Base-by-base conservation (phyloP, 2,888 invertebrate genomes). In the Tetranychus piercei region DNA sequence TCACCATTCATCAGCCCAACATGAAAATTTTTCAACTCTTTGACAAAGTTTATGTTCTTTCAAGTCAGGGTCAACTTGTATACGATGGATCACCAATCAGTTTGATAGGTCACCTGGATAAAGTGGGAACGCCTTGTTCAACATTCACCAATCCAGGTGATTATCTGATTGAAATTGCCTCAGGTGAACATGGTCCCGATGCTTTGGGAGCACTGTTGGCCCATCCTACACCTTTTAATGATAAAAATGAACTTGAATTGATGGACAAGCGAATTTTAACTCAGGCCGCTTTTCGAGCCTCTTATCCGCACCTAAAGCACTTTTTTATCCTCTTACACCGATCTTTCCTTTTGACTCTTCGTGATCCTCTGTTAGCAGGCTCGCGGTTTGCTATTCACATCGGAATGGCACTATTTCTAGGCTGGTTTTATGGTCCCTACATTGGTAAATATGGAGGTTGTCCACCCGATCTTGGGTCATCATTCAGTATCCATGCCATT, bases 91-190 rank as follows among this genome's bases (percentile, higher is more conserved):
- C 74, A 23, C 77, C 77, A 2, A 6, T 11, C 15, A 18, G 44
- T 5, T 23, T 77, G 66, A 64, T 76, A 6, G 22, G 9, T 3
- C 65, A 70, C n/a, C 43, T 77, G 22, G 11, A 55, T 11, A n/a
- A 71, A n/a, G 45, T 69, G 8, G 44, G 71, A n/a, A 44, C 22
- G 6, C 89, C 91, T 81, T 95, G 95, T 80, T 95, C 95, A 0
- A 89, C 91, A 74, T 95, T 94, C 83, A 94, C 95, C 85, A 95
- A 95, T 84, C 95, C 95, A 0, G 94, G 95, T 9, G 94, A 94
- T 74, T 95, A 92, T 85, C 20, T 75, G 34, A 73, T 75, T 45
- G 75, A 75, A 34, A 44, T 75, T 7, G 75, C 71, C 18, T 71
- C 75, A 23, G 70, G 45, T 64, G 75, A 75, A 34, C 44, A 72